phyloP scores from a whole-genome alignment of 2,797 vertebrate genomes.

The Danio jaintianensis region DNA sequence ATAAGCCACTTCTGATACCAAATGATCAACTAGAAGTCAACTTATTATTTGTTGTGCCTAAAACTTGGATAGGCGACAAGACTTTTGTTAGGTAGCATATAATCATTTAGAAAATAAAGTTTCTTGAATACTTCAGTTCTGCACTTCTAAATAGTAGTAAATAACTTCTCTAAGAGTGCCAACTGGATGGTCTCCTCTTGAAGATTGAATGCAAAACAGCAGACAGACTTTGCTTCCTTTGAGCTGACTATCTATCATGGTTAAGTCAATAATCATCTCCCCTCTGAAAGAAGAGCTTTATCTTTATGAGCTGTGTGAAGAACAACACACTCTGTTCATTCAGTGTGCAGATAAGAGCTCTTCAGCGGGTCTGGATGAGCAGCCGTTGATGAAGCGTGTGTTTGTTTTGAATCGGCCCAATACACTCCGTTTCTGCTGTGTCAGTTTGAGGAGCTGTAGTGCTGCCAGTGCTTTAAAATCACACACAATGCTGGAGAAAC shows the following conservation, averaged over 20 bases:
- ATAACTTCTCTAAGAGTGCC: background rate
- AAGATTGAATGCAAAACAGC: constrained; percentile 8
- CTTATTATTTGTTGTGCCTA: too few relatives aligned
- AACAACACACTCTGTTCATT: background rate
- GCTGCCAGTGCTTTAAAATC: background rate
- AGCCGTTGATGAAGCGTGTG: background rate
- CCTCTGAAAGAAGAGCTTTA: background rate
- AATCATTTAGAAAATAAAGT: background rate
- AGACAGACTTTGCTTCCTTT: constrained; percentile 1
- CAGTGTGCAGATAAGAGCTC: background rate
- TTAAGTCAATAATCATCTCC: constrained; percentile 19
- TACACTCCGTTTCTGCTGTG: background rate
- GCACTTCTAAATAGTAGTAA: background rate
- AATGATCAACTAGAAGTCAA: too few relatives aligned
- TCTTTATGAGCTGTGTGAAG: background rate
- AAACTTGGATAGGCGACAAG: too few relatives aligned
- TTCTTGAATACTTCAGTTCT: background rate
- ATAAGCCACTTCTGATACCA: too few relatives aligned
- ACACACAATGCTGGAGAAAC: background rate
- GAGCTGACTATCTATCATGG: constrained; percentile 4
- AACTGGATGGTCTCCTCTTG: background rate
- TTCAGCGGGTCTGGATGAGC: background rate
- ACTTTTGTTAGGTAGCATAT: too few relatives aligned
- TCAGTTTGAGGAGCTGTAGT: background rate
- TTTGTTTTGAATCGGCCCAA: background rate